A percentile compares a stretch with the other conserved stretches of the same genome.
Evolutionary conservation across 2,797 vertebrate species (phyloP).

Genomic region (Gymnopithys bicolor): DNA sequence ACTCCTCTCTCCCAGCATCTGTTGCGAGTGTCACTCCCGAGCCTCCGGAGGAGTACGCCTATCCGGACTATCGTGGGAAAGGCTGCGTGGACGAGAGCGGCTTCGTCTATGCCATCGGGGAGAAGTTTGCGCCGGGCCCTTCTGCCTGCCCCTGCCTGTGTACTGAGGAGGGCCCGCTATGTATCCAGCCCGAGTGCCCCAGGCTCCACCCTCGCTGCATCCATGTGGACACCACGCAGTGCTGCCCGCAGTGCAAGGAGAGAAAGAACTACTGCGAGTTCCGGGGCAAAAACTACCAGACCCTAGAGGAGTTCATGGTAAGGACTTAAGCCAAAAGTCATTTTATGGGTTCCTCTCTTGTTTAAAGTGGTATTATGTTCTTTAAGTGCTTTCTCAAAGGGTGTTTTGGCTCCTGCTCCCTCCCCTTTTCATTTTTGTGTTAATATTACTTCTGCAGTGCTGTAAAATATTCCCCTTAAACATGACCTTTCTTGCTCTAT

Average conservation of each 20-base stretch:
- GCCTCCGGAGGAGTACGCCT: conserved; percentile 91
- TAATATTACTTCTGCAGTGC: not conserved
- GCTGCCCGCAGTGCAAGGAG: conserved; percentile 97
- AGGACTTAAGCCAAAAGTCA: conserved; percentile 59
- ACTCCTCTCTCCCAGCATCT: conserved; percentile 78
- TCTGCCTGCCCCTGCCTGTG: conserved; percentile 96
- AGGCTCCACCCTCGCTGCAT: conserved; percentile 94
- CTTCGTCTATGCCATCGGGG: conserved; percentile 95
- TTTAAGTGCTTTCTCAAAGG: not conserved
- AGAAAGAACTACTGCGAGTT: conserved; percentile 97
- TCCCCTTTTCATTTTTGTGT: not conserved
- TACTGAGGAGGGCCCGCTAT: conserved; percentile 97
- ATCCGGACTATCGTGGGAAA: conserved; percentile 97
- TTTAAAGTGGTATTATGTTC: not conserved
- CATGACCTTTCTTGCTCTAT: not conserved
- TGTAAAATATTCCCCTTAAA: not conserved
- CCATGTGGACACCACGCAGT: conserved; percentile 95
- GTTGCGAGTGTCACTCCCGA: conserved; percentile 80
- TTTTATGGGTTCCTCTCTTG: not conserved
- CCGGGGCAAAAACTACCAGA: conserved; percentile 90
- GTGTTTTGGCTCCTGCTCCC: not conserved
- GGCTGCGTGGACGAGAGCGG: conserved; percentile 98
- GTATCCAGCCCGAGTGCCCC: conserved; percentile 94
- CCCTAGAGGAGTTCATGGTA: conserved; percentile 97
- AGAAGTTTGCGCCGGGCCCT: conserved; percentile 94